These are phyloP conservation scores for Cephus runcator DNA, from an alignment of 2,888 invertebrate species.

Conservation along the genomic window DNA sequence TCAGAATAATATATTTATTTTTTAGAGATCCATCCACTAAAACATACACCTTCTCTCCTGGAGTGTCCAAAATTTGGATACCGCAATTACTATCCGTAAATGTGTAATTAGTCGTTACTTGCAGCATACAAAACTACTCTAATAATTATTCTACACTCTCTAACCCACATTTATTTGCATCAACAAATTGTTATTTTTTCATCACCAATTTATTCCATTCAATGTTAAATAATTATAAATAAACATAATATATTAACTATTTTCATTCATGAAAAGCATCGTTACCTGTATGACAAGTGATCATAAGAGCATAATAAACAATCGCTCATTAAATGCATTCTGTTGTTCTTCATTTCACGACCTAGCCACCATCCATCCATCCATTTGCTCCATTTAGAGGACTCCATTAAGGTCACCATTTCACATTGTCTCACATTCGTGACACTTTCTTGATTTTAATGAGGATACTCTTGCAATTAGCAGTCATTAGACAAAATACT, in stretches of 20 bases:
- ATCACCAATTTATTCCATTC: slow-evolving; percentile 63
- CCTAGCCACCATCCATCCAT: slow-evolving; percentile 53
- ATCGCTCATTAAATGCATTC: slow-evolving; percentile 67
- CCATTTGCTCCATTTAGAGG: slow-evolving; percentile 26
- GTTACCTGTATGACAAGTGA: slow-evolving; percentile 67
- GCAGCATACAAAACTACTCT: slow-evolving; percentile 36
- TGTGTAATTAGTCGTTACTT: slow-evolving; percentile 34
- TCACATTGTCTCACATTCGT: slow-evolving; percentile 8
- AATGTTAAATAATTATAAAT: slow-evolving; percentile 65
- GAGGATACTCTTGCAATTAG: neutral
- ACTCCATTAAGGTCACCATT: slow-evolving; percentile 8
- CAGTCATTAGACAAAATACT: neutral
- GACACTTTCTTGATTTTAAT: slow-evolving; percentile 3
- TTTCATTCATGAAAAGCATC: slow-evolving; percentile 67
- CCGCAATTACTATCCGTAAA: slow-evolving; percentile 9
- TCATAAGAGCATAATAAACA: slow-evolving; percentile 67
- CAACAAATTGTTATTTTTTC: slow-evolving; percentile 64
- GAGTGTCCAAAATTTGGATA: slow-evolving; percentile 14
- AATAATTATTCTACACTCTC: slow-evolving; percentile 59
- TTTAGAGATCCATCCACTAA: slow-evolving; percentile 9
- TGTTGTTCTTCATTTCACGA: slow-evolving; percentile 66
- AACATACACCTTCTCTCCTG: slow-evolving; percentile 12
- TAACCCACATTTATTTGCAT: slow-evolving; percentile 64
- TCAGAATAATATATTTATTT: slow-evolving; percentile 21
- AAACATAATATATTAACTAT: slow-evolving; percentile 66